Base-by-base conservation (phyloP, 2,797 vertebrate species). In the Tadarida brasiliensis region DNA sequence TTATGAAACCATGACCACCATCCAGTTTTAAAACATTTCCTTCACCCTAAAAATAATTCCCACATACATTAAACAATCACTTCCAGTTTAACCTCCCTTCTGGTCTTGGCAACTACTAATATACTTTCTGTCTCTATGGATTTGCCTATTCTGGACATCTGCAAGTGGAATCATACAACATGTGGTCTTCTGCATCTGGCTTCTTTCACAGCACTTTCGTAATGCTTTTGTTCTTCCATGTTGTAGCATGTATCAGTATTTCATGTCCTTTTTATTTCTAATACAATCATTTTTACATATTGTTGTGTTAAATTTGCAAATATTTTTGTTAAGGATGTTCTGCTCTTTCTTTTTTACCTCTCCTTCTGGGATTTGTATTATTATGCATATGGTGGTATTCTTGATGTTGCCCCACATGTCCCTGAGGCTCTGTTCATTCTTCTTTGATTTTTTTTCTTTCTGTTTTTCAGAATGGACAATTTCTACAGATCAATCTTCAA, bases 1-100 rank as follows among this genome's bases (percentile, higher is more conserved):
- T 88, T 96, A 56, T 30, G 49, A 93, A 96, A 67, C 63, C 30
- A 80, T 89, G 30, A 88, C 33, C 24, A 95, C 44, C 67, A 83
- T 54, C 44, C 49, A 89, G 14, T 70, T 94, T 87, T 76, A 70
- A 94, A 91, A 77, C 5, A 86, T 68, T 90, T 87, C 51, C 2
- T 81, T 85, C 24, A 83, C 51, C 26, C 33, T 91, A 54, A 71
- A 95, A 77, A 54, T 76, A 71, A 85, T 63, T 15, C 11, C 35
- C n/a, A 91, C 26, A 77, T 61, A 16, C 35, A 73, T 77, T 86
- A 94, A 82, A n/a, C 26, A 82, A 15, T 78, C 56, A 73, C 17
- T 91, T 14, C n/a, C 44, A 81, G 63, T 74, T 89, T 44, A n/a
- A 33, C 35, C 70, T 73, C 6, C 20, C 19, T 54, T 3, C 8